These are phyloP conservation scores for Thamnophis sirtalis DNA, from an alignment of 2,113 vertebrate genomes.

Conservation along the genomic window DNA sequence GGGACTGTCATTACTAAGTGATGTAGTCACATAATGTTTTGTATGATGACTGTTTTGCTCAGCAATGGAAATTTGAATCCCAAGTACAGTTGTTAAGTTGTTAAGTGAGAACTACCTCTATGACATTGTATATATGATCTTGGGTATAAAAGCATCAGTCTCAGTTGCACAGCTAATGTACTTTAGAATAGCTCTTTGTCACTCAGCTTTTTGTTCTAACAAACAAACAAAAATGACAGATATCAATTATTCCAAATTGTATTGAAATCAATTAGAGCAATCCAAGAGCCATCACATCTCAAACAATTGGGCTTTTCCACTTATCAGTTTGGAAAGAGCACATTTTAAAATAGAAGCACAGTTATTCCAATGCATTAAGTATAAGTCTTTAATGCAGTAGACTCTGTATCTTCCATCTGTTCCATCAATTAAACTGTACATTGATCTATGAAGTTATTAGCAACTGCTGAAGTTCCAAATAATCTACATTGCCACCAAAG, in stretches of 20 bases:
- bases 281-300: slow-evolving; percentile 18
- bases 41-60: background rate
- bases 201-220: background rate
- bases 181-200: background rate
- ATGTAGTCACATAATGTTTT: background rate
- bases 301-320: slow-evolving; percentile 37
- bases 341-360: slow-evolving; percentile 50
- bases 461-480: slow-evolving; percentile 51
- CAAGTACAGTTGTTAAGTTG: background rate
- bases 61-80: background rate
- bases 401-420: slow-evolving; percentile 65
- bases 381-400: slow-evolving; percentile 54
- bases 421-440: slow-evolving; percentile 60
- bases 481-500: slow-evolving; percentile 43
- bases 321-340: slow-evolving; percentile 43
- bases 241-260: slow-evolving; percentile 13
- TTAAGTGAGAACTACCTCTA: background rate
- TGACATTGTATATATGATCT: background rate
- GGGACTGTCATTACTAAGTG: background rate
- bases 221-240: slow-evolving; percentile 16
- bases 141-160: background rate
- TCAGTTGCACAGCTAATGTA: background rate
- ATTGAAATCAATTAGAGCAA: slow-evolving; percentile 26
- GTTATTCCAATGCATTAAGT: slow-evolving; percentile 62
- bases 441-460: slow-evolving; percentile 66